Base-by-base conservation (phyloP, 1,140 invertebrate species). In the Cepaea nemoralis region DNA sequence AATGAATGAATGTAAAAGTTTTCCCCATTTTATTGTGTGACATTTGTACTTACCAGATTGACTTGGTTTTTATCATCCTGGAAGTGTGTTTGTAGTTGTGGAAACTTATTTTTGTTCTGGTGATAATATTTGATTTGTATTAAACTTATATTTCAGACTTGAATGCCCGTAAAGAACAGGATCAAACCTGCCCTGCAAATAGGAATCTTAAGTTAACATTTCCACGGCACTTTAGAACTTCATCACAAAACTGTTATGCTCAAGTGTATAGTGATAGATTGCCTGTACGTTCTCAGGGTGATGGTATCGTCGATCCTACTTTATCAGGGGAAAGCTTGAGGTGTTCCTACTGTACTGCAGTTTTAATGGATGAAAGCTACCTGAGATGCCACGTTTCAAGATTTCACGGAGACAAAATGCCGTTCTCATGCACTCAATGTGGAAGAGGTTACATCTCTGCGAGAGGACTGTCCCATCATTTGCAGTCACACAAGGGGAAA, bases 401-500 rank as follows among this genome's bases (percentile, higher is more conserved):
- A 37, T 40, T 40, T 48, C 77, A 78, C 70, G 66, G 77, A 14
- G 27, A 50, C 5, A n/a, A 1, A 6, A 55, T 78, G 66, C 77
- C 77, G 0, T 78, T 42, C 37, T 33, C 39, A 42, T 77, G 75
- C 55, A 37, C 33, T 10, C n/a, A 55, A 14, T 77, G 75, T 77
- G 75, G 75, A 33, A 77, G 59, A 35, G 75, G 75, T 24, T 77
- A 77, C 50, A 35, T 19, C 27, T 55, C 75, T 24, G 35, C 37
- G 2, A 33, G 33, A 24, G 75, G 75, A 1, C 75, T 77, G 10
- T 63, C 48, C 27, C 48, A 50, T n/a, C 75, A 77, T 24, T 55
- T 77, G 55, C 33, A 63, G 31, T 39, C 42, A 33, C 75, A 77
- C 42, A 35, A 77, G 39, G 75, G 75, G 24, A 77, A 77, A 40